A percentile compares a stretch with the other conserved stretches of the same genome.
These are phyloP conservation scores for Odontamblyopus lacepedii DNA, from an alignment of 2,797 vertebrate genomes.

Conservation along the genomic window DNA sequence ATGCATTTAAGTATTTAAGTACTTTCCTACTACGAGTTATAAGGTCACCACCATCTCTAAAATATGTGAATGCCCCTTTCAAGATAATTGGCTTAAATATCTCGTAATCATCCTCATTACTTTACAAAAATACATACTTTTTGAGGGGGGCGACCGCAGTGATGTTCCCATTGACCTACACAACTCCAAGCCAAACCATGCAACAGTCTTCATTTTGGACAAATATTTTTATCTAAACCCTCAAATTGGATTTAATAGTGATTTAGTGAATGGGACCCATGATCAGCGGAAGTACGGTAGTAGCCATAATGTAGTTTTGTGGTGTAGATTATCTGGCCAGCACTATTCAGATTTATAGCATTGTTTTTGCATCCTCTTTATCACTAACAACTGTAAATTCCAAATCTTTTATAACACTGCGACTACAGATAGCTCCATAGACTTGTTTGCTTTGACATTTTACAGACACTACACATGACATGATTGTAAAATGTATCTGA, in stretches of 20 bases:
- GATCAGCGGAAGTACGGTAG: constrained; percentile 1
- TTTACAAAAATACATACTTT: constrained; percentile 9
- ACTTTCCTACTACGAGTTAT: not conserved
- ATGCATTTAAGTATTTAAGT: not conserved
- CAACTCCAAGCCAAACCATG: not conserved
- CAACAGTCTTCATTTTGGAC: constrained; percentile 10
- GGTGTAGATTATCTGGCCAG: constrained; percentile 3
- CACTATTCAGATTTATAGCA: constrained; percentile 10
- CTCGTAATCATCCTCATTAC: not conserved
- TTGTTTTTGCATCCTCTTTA: constrained; percentile 8
- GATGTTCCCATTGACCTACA: constrained; percentile 8
- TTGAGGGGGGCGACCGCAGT: constrained; percentile 1
- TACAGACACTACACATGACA: constrained; percentile 24
- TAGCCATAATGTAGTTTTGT: constrained; percentile 5
- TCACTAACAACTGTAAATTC: constrained; percentile 11
- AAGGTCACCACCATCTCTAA: not conserved
- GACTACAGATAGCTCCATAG: constrained; percentile 3
- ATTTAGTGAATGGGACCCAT: constrained; percentile 11
- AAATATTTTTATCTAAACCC: constrained; percentile 12
- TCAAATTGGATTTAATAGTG: constrained; percentile 8
- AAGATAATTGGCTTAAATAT: not conserved
- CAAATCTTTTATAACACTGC: constrained; percentile 1
- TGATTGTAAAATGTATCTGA: constrained; percentile 41
- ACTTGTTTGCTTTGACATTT: constrained; percentile 10
- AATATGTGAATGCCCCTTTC: not conserved